Conservation (phyloP, 2,888 invertebrate genomes). For the Habroteleia sp. region DNA sequence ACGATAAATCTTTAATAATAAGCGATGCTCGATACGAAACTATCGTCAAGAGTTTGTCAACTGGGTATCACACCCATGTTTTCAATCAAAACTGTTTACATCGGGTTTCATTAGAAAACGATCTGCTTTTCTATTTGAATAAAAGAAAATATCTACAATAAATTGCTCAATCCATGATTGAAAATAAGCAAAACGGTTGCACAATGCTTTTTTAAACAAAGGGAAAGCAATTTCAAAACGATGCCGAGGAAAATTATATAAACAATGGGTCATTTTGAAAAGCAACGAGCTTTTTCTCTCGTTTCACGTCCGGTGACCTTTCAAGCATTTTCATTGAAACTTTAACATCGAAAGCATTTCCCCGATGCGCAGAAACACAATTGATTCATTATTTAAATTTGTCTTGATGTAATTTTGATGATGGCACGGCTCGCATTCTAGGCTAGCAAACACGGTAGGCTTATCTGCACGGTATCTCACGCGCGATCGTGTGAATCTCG, state of each 20-base stretch:
- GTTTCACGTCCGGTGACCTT: slow-evolving; percentile 28
- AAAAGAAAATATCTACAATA: too few relatives aligned
- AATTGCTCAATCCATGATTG: slow-evolving; percentile 1
- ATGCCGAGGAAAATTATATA: not conserved
- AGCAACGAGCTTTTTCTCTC: slow-evolving; percentile 18
- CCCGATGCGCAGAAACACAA: slow-evolving; percentile 29
- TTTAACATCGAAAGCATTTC: slow-evolving; percentile 28
- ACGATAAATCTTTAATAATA: not conserved
- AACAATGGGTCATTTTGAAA: slow-evolving; percentile 17
- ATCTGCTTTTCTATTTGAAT: too few relatives aligned
- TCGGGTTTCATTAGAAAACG: too few relatives aligned
- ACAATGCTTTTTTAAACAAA: not conserved
- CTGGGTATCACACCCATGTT: too few relatives aligned
- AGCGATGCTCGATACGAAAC: not conserved
- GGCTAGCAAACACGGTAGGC: slow-evolving; percentile 6
- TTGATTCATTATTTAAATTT: slow-evolving; percentile 61
- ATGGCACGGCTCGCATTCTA: slow-evolving; percentile 41
- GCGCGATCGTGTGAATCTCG: slow-evolving; percentile 56
- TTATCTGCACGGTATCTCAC: slow-evolving; percentile 49
- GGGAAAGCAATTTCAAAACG: slow-evolving; percentile 1
- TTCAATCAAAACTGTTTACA: too few relatives aligned
- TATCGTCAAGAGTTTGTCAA: not conserved
- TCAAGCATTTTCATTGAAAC: slow-evolving; percentile 31
- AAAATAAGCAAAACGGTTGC: not conserved
- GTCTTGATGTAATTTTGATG: slow-evolving; percentile 52